Evolutionary conservation across 2,888 invertebrate species (phyloP).

Genomic region (Dynastes maya): DNA sequence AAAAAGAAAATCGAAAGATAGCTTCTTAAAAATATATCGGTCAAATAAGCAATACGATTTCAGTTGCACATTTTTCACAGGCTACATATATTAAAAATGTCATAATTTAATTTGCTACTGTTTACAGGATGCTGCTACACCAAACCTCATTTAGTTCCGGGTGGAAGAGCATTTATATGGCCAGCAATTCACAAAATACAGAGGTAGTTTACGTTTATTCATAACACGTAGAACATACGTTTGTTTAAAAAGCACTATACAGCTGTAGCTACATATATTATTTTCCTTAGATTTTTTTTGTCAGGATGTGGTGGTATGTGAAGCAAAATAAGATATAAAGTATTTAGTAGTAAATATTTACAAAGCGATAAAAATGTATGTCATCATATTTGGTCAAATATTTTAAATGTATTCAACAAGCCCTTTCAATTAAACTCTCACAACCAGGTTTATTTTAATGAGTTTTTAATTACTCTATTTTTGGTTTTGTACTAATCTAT

Average conservation of each 20-base stretch:
- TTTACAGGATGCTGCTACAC: constrained; percentile 93
- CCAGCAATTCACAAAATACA: constrained; percentile 91
- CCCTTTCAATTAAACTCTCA: no score
- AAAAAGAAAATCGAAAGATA: background rate
- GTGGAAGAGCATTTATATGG: constrained; percentile 98
- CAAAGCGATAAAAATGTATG: background rate
- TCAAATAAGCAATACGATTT: background rate
- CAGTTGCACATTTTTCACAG: background rate
- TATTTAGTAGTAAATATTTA: background rate
- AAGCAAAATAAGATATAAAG: background rate
- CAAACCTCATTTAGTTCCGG: constrained; percentile 93
- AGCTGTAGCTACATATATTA: no score
- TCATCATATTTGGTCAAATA: background rate
- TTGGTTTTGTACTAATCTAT: no score
- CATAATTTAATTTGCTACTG: constrained; percentile 34
- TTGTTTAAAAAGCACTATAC: no score
- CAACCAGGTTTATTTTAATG: no score
- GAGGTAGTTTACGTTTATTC: constrained; percentile 71
- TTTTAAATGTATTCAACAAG: background rate
- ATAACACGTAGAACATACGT: no score
- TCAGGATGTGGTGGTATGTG: no score
- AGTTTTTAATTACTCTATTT: no score
- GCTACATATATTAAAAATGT: background rate
- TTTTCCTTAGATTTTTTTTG: no score
- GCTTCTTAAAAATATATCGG: constrained; percentile 1